phyloP scores from a whole-genome alignment of 2,113 vertebrate genomes.

The Promerops cafer region DNA sequence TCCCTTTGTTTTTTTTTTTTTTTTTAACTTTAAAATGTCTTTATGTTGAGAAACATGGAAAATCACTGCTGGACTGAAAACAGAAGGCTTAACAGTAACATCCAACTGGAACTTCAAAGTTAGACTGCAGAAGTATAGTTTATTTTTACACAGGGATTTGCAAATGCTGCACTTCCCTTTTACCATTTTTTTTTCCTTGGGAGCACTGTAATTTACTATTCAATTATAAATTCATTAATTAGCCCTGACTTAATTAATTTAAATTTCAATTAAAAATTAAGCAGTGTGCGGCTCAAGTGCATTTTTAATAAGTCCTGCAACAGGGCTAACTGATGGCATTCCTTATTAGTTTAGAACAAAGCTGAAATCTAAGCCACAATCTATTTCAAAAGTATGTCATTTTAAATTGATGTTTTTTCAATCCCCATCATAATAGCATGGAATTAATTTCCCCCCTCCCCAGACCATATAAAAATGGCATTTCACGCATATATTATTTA shows the following conservation, averaged over 20 bases:
- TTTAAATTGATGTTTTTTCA: constrained; percentile 54
- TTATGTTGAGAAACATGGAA: neutral
- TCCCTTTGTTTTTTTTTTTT: neutral
- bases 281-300: constrained; percentile 41
- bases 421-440: neutral
- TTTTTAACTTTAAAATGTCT: neutral
- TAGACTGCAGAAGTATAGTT: neutral
- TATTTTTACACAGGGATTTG: constrained; percentile 43
- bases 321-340: constrained; percentile 56
- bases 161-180: constrained; percentile 46
- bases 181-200: constrained; percentile 38
- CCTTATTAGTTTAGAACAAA: constrained; percentile 59
- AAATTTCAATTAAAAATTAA: constrained; percentile 73
- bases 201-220: constrained; percentile 66
- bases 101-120: neutral
- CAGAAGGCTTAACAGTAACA: neutral
- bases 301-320: constrained; percentile 60
- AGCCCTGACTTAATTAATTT: constrained; percentile 72
- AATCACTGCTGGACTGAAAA: constrained; percentile 14
- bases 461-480: neutral
- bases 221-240: constrained; percentile 70
- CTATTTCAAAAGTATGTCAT: constrained; percentile 45
- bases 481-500: neutral
- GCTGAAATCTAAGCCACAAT: constrained; percentile 46
- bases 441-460: constrained; percentile 22